phyloP scores from a whole-genome alignment of 2,113 vertebrate species.

The Chitala chitala region DNA sequence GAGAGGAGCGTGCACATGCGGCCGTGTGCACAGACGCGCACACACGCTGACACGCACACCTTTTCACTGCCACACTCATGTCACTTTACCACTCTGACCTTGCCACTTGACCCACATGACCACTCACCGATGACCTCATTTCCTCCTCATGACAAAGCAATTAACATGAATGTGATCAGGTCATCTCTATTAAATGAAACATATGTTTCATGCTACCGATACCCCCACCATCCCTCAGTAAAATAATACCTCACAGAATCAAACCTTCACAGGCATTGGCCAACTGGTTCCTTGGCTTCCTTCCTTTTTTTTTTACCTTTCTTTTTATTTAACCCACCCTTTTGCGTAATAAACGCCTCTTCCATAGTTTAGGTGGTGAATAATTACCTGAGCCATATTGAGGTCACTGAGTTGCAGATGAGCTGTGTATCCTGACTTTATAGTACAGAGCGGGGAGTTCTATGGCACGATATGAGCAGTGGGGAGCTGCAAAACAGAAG shows the following conservation, averaged over 20 bases:
- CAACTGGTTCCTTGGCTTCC: too few species aligned
- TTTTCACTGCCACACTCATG: too few species aligned
- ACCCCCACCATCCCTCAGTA: background rate
- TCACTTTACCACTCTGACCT: too few species aligned
- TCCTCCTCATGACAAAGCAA: conserved; percentile 11
- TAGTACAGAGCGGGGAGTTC: background rate
- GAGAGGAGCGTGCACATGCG: too few species aligned
- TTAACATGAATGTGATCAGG: too few species aligned
- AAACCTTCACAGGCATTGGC: too few species aligned
- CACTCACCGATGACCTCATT: conserved; percentile 1
- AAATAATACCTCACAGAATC: background rate
- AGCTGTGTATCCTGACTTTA: background rate
- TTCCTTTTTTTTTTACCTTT: too few species aligned
- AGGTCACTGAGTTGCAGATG: background rate
- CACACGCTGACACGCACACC: background rate
- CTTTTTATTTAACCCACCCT: background rate
- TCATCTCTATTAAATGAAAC: too few species aligned
- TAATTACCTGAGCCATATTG: background rate
- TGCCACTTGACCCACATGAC: too few species aligned
- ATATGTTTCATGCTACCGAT: background rate
- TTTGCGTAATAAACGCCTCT: too few species aligned
- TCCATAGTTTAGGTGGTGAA: background rate
- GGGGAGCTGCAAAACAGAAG: background rate
- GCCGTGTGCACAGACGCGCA: background rate
- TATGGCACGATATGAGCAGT: too few species aligned